Conservation (phyloP, 2,888 invertebrate genomes). For the Mesorhabditis belari region DNA sequence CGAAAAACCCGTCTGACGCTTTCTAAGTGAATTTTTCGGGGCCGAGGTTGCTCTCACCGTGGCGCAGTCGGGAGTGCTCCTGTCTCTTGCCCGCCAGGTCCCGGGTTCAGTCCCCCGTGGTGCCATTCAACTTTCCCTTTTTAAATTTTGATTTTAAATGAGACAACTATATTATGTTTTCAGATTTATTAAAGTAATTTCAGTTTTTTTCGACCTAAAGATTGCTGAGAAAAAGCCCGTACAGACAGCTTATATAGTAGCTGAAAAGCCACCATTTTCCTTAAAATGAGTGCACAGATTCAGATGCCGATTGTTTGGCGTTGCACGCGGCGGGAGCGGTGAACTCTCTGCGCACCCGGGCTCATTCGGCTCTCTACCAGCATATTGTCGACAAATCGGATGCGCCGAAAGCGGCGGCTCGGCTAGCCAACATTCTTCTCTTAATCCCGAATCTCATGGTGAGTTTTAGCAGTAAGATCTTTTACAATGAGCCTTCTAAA, state of each 20-base stretch:
- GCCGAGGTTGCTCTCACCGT: no score
- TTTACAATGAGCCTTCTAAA: neutral
- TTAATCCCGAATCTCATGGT: constrained; percentile 43
- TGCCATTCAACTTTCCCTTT: neutral
- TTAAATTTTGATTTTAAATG: neutral
- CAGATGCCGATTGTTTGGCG: constrained; percentile 31
- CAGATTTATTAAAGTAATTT: no score
- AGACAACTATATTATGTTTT: no score
- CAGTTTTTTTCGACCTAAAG: no score
- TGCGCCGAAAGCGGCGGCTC: constrained; percentile 22
- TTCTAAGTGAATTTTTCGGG: no score
- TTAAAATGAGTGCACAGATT: neutral
- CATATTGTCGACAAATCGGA: constrained; percentile 15
- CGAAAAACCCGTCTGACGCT: no score
- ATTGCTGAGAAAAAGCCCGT: no score
- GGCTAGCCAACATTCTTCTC: constrained; percentile 39
- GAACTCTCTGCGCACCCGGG: constrained; percentile 27
- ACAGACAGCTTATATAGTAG: neutral
- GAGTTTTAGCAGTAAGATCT: constrained; percentile 5
- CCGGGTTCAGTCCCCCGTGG: no score
- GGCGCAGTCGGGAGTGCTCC: no score
- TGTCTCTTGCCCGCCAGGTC: no score
- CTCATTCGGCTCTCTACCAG: constrained; percentile 39
- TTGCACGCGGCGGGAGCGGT: constrained; percentile 21
- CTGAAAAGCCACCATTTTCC: neutral